A percentile compares a stretch with the other conserved stretches of the same genome.
phyloP scores from a whole-genome alignment of 2,113 vertebrate species.

The Brachyistius frenatus region DNA sequence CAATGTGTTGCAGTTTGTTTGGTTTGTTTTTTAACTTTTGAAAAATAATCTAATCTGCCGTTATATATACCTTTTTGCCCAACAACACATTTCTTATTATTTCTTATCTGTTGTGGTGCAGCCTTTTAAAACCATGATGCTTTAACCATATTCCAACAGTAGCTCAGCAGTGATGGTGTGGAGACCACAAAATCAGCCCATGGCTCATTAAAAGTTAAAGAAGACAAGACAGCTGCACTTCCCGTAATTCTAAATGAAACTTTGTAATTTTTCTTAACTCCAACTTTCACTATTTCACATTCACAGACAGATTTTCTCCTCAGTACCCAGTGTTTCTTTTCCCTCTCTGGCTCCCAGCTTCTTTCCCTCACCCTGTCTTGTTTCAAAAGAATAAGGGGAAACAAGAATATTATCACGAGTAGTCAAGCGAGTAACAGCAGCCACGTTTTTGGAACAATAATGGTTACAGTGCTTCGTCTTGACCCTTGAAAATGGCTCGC shows the following conservation, averaged over 20 bases:
- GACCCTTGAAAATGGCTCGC: constrained; percentile 76
- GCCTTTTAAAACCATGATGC: constrained; percentile 7
- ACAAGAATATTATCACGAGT: constrained; percentile 56
- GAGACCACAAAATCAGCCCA: constrained; percentile 47
- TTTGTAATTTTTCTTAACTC: constrained; percentile 64
- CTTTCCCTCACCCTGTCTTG: not conserved
- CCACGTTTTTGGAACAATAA: constrained; percentile 61
- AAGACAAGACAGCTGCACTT: constrained; percentile 52
- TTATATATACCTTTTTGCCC: not conserved
- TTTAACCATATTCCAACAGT: constrained; percentile 43
- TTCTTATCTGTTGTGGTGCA: constrained; percentile 16
- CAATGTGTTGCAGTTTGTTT: not conserved
- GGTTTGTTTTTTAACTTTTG: not conserved
- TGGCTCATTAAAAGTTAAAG: constrained; percentile 28
- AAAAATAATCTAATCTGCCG: too few species aligned
- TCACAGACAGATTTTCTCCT: constrained; percentile 42
- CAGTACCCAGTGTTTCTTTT: not conserved
- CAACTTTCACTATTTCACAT: constrained; percentile 57
- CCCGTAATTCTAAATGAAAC: constrained; percentile 49
- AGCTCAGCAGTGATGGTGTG: constrained; percentile 42
- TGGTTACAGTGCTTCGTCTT: constrained; percentile 76
- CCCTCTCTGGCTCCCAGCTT: not conserved
- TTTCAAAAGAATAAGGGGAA: constrained; percentile 67
- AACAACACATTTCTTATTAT: constrained; percentile 7
- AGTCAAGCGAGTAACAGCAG: constrained; percentile 67